Evolutionary conservation across 1,140 invertebrate genomes (phyloP), one percentile per base, ranked within the genome.

Genomic region (Macrobrachium nipponense): DNA sequence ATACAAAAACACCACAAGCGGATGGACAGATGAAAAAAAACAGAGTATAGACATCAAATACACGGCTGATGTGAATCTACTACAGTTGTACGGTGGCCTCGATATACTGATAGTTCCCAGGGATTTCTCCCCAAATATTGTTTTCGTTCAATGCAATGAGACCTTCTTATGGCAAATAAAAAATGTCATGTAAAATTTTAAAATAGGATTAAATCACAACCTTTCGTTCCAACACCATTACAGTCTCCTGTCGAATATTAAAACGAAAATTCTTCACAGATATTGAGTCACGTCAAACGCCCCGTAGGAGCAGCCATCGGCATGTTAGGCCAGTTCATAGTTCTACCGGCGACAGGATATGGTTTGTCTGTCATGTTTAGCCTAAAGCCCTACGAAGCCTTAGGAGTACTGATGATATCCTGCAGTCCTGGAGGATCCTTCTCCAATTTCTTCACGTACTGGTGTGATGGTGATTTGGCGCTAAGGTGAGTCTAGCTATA

Each of bases 391-490:
- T 86, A 89, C 72, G 89, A 89, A 17, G 90, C 90, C 20, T 85
- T 91, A n/a, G 90, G 90, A 15, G 72, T 87, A n/a, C 89, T 92
- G 7, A 89, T 92, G 18, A 89, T 92, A 36, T 90, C 90, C 11
- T 91, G 90, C 78, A 90, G 90, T 87, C 91, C 91, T 2, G 91
- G 91, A 8, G 91, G 91, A 43, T 90, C 91, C 10, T 91, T 91
- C 61, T 91, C 91, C 5, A 92, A 92, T 77, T 90, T 92, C 43
- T 91, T 92, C 87, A 90, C 91, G 2, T 92, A 90, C 86, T 91
- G 91, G 89, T 89, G 88, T 51, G 91, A 92, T 60, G 91, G 91
- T 20, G 91, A 92, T 83, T 89, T 92, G 3, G 90, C 91, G 23
- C 89, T 92, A 36, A 92, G 91, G 91, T 92, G 88, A 82, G 58